These are phyloP conservation scores for Trichogramma dendrolimi DNA, from an alignment of 2,888 invertebrate species.

Conservation along the genomic window DNA sequence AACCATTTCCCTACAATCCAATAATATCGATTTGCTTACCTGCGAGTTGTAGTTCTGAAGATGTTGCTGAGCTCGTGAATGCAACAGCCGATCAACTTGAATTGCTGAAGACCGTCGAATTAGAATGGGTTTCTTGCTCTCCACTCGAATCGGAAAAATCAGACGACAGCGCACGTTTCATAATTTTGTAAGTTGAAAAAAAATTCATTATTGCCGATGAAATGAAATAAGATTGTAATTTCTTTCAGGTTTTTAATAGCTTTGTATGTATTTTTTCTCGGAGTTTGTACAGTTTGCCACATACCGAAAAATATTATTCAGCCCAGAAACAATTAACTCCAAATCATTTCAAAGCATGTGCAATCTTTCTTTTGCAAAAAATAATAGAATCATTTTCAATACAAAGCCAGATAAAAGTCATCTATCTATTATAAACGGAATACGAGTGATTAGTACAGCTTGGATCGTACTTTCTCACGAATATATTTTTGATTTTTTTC, in stretches of 20 bases:
- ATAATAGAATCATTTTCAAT: background rate
- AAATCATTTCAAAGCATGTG: background rate
- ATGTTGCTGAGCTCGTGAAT: slow-evolving; percentile 33
- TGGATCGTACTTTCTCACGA: background rate
- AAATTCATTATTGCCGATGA: too few relatives aligned
- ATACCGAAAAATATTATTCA: background rate
- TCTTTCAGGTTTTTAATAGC: too few relatives aligned
- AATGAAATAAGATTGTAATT: too few relatives aligned
- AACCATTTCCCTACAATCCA: slow-evolving; percentile 36
- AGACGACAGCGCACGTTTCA: background rate
- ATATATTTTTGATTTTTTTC: background rate
- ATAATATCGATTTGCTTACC: slow-evolving; percentile 51
- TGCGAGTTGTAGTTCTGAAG: slow-evolving; percentile 45
- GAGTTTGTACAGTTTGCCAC: background rate
- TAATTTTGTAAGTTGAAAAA: too few relatives aligned
- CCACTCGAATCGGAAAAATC: background rate
- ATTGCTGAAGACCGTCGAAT: too few relatives aligned
- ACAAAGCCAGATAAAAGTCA: background rate
- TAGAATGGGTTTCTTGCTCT: background rate
- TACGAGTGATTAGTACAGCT: background rate
- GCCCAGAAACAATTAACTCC: background rate
- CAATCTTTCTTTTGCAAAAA: background rate
- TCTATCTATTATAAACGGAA: background rate
- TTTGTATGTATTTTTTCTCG: background rate
- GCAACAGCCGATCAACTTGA: background rate